Base-by-base conservation (phyloP, 1,140 invertebrate species). In the Chelonus insularis region DNA sequence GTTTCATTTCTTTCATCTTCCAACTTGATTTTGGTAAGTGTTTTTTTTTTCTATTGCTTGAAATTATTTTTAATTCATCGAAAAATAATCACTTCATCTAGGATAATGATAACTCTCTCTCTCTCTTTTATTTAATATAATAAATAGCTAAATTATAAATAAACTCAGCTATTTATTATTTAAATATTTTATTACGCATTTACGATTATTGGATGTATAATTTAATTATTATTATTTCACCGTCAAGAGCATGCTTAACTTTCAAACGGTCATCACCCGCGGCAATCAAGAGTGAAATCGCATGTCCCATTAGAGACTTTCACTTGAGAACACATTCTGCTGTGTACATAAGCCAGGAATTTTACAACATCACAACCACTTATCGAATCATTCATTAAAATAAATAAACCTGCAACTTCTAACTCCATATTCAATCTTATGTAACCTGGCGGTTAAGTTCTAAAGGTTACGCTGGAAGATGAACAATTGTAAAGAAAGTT, bases 231-330 rank as follows among this genome's bases (percentile, higher is more conserved):
- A 16, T 12, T 43, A 0, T 16, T 5, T 1, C 6, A 7, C 18
- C 12, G 25, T 29, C 25, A 29, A 29, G 25, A 29, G 25, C 25
- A 59, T 50, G 23, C 11, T 5, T 25, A 41, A 29, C 29, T 47
- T 39, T 60, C 32, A 34, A 57, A 34, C 12, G 56, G 8, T 41
- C 23, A 45, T 48, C 41, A 57, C 41, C 41, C 16, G 41, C 39
- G 14, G 50, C 50, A 34, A 54, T 60, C 48, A 60, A 60, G 58
- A 60, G 58, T 60, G 58, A 60, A 60, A 60, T 60, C 58, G 58
- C 16, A 18, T 29, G 21, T 20, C 37, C 29, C 12, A 12, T n/a
- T 14, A 23, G 11, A 45, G 23, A 60, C 58, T 60, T 60, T 60
- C 58, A 60, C 58, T 54, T 4, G n/a, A 29, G 21, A 29, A 29